A percentile compares a stretch with the other conserved stretches of the same genome.
Conservation (phyloP, 1,140 invertebrate species). For the Drosophila santomea region DNA sequence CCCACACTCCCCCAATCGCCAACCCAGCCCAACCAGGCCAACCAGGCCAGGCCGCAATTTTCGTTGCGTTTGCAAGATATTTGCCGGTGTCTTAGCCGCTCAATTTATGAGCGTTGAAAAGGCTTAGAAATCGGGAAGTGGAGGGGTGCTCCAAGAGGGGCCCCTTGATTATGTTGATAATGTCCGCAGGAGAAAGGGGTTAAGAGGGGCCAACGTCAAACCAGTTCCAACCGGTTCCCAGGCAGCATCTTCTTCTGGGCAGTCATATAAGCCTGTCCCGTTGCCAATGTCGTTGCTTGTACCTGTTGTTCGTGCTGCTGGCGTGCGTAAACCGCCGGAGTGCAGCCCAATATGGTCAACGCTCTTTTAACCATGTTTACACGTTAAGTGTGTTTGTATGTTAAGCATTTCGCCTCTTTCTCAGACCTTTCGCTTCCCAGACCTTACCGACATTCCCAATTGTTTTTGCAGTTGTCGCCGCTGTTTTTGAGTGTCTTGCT, state of each 20-base stretch:
- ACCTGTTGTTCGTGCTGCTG: slow-evolving; percentile 42
- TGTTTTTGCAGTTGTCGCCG: slow-evolving; percentile 36
- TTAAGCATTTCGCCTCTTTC: slow-evolving; percentile 52
- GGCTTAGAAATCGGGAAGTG: slow-evolving; percentile 53
- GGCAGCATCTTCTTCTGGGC: slow-evolving; percentile 42
- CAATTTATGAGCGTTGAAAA: slow-evolving; percentile 83
- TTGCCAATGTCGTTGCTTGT: slow-evolving; percentile 43
- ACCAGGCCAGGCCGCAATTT: slow-evolving; percentile 57
- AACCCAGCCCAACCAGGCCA: slow-evolving; percentile 42
- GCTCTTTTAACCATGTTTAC: slow-evolving; percentile 82
- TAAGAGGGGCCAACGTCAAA: slow-evolving; percentile 25
- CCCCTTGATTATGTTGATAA: slow-evolving; percentile 81
- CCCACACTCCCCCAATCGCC: background rate
- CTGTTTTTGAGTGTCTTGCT: slow-evolving; percentile 54
- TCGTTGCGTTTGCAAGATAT: slow-evolving; percentile 80
- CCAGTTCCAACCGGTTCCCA: slow-evolving; percentile 58
- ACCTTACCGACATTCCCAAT: slow-evolving; percentile 52
- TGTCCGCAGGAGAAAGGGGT: slow-evolving; percentile 55
- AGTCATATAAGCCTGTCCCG: slow-evolving; percentile 81
- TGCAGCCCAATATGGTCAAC: slow-evolving; percentile 76
- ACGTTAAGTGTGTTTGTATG: slow-evolving; percentile 81
- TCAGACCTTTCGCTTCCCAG: slow-evolving; percentile 57
- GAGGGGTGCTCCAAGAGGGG: slow-evolving; percentile 1
- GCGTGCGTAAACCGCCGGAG: slow-evolving; percentile 60
- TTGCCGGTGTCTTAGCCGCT: slow-evolving; percentile 59